Evolutionary conservation across 35 echinoderm and acorn worm genomes (phyloP), one percentile per base, ranked within the genome.

Genomic region (Ophiothrix spiculata): DNA sequence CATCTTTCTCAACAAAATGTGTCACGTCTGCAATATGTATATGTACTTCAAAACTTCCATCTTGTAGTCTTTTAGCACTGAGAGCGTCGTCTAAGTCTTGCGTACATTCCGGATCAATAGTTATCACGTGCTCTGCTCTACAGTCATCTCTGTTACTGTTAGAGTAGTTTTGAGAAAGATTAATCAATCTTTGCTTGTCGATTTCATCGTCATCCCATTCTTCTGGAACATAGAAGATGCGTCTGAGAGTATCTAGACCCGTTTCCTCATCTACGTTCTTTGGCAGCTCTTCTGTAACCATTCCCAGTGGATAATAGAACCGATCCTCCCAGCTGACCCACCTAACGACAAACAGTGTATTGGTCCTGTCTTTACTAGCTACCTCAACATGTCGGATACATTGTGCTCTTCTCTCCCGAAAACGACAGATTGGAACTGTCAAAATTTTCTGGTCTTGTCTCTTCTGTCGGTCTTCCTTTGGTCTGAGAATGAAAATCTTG

Each of bases 21-120:
- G 87, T 84, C 14, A 83, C 87, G 75, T 89, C 87, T 21, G 87
- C 87, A 39, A 89, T 89, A 42, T 89, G 87, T 10, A 89, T 83
- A 17, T 64, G 36, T 19, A 89, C 79, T 40, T 19, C 35, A 46
- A 80, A 87, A 28, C 64, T 78, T 11, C 23, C 54, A 8, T 56
- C 86, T 8, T 36, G 25, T 15, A 89, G 35, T 1, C 29, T 16
- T 4, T 88, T 56, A 2, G 94, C 73, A 40, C 92, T 93, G 8
- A 98, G 33, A 41, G 91, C 95, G 82, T 87, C 87, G 81, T 97
- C 95, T 10, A 88, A 31, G 39, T 98, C 95, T 40, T 74, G 81
- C 33, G 88, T 77, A 37, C 85, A 85, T 12, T 81, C 38, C 23
- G 89, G 85, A 54, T 98, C 95, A 31, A 98, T 84, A 31, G 95